Conservation (phyloP, 2,113 vertebrate genomes). For the Myotis brandtii region DNA sequence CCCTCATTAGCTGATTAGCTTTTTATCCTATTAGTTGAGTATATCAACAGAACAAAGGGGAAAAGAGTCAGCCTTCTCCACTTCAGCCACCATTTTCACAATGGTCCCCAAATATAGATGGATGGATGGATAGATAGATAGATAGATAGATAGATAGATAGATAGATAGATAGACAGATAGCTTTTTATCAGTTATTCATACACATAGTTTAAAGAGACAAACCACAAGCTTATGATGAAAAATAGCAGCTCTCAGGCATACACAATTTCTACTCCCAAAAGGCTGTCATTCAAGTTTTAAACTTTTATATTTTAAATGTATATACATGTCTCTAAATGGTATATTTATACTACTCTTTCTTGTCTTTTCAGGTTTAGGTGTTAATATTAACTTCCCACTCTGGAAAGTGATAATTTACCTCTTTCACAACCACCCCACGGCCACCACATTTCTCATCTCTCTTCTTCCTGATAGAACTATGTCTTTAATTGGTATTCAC, state of each 20-base stretch:
- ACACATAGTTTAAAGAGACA: neutral
- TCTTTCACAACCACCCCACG: neutral
- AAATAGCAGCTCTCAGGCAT: neutral
- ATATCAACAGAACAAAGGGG: neutral
- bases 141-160: neutral
- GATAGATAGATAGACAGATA: neutral
- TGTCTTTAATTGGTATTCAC: neutral
- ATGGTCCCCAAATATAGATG: neutral
- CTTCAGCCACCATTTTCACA: neutral
- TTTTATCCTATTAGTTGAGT: neutral
- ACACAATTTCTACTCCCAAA: neutral
- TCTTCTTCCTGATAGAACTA: neutral
- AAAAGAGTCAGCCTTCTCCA: neutral
- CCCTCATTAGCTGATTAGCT: neutral
- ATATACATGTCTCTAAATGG: neutral
- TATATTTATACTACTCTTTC: neutral
- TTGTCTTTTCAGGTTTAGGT: neutral
- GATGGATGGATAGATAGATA: neutral
- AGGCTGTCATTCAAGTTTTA: neutral
- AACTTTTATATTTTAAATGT: neutral
- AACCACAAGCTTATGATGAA: neutral
- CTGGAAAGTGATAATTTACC: neutral
- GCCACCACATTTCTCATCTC: neutral
- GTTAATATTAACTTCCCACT: neutral
- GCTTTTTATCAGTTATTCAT: neutral